A percentile compares a stretch with the other conserved stretches of the same genome.
phyloP scores from a whole-genome alignment of 2,113 vertebrate genomes.

The Hymenochirus boettgeri region DNA sequence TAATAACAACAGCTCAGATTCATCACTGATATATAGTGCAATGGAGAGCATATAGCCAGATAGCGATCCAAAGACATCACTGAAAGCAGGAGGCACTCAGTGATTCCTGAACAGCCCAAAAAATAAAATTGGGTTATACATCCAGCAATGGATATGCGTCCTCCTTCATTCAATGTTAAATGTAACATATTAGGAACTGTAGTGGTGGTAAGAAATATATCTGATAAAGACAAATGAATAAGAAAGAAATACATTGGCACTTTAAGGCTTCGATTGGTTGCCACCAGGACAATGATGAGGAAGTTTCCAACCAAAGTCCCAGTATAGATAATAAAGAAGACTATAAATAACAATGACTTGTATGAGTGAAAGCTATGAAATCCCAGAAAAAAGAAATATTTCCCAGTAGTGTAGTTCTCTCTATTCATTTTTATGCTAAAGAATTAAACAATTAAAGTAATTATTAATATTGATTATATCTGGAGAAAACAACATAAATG shows the following conservation, averaged over 20 bases:
- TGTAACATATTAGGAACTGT: conserved; percentile 40
- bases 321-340: conserved; percentile 41
- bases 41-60: conserved; percentile 37
- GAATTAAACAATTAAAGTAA: too few species aligned
- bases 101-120: neutral
- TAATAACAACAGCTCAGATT: neutral
- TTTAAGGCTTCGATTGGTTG: neutral
- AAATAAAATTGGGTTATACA: conserved; percentile 22
- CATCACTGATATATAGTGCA: conserved; percentile 3
- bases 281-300: conserved; percentile 33
- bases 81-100: conserved; percentile 33
- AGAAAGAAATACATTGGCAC: conserved; percentile 49
- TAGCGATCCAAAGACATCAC: conserved; percentile 46
- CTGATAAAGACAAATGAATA: conserved; percentile 38
- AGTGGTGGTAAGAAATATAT: conserved; percentile 37
- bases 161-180: neutral
- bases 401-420: conserved; percentile 26
- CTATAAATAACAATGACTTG: conserved; percentile 38
- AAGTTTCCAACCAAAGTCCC: conserved; percentile 42
- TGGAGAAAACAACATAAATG: too few species aligned
- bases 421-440: neutral
- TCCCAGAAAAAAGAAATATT: conserved; percentile 46
- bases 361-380: conserved; percentile 26
- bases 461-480: too few species aligned
- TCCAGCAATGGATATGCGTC: neutral